phyloP scores from a whole-genome alignment of 1,140 invertebrate species.

The Radopholus similis region DNA sequence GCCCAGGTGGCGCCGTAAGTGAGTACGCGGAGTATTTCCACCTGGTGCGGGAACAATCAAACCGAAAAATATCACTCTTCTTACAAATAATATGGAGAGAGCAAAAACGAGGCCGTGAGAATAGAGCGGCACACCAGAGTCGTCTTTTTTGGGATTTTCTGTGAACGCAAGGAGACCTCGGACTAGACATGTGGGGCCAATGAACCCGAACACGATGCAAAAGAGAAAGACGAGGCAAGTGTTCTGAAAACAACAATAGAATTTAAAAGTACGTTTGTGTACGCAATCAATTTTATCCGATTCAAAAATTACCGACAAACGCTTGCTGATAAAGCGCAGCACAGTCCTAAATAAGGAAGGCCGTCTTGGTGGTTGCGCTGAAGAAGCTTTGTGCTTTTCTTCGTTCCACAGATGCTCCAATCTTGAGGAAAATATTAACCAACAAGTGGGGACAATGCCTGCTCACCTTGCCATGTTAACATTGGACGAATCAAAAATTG shows the following conservation, averaged over 20 bases:
- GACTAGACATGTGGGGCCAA: slow-evolving; percentile 62
- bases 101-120: slow-evolving; percentile 45
- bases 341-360: slow-evolving; percentile 63
- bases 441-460: background rate
- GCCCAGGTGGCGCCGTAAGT: slow-evolving; percentile 68
- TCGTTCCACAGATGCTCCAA: slow-evolving; percentile 61
- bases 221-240: slow-evolving; percentile 57
- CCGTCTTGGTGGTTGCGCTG: slow-evolving; percentile 13
- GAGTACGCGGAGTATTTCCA: slow-evolving; percentile 66
- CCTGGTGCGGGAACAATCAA: slow-evolving; percentile 61
- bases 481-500: slow-evolving; percentile 47
- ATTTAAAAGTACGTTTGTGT: background rate
- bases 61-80: too few species aligned
- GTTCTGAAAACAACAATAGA: slow-evolving; percentile 52
- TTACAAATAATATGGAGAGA: slow-evolving; percentile 44
- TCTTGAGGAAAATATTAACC: slow-evolving; percentile 15
- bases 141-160: slow-evolving; percentile 34
- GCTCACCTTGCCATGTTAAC: slow-evolving; percentile 38
- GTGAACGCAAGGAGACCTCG: slow-evolving; percentile 51
- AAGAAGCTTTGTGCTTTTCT: slow-evolving; percentile 58
- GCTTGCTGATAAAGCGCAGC: slow-evolving; percentile 57
- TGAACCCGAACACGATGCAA: slow-evolving; percentile 65
- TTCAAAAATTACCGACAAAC: slow-evolving; percentile 19
- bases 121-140: slow-evolving; percentile 36
- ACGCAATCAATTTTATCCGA: background rate